Evolutionary conservation across 2,888 invertebrate species (phyloP).

Genomic region (Parnassius orleans): DNA sequence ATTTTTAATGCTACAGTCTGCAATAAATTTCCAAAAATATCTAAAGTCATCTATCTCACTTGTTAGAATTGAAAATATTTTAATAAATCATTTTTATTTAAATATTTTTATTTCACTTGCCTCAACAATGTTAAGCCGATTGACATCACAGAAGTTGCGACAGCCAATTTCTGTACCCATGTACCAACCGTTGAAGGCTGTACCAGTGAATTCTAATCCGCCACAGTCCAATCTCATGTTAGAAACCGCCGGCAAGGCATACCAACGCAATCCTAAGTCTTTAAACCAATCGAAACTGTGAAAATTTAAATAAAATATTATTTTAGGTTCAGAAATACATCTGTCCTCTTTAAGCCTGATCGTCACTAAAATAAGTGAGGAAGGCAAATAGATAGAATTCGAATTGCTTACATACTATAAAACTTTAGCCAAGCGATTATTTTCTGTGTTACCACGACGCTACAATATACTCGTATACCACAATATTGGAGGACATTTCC

Average conservation of each 20-base stretch:
- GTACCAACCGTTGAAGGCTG: slow-evolving; percentile 98
- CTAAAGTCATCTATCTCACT: too few species aligned
- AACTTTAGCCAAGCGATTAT: too few species aligned
- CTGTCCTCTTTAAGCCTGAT: too few species aligned
- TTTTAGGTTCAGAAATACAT: too few species aligned
- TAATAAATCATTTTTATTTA: too few species aligned
- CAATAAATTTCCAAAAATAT: slow-evolving; percentile 20
- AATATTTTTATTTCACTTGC: slow-evolving; percentile 47
- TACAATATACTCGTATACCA: too few species aligned
- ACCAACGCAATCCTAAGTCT: slow-evolving; percentile 93
- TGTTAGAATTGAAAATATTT: too few species aligned
- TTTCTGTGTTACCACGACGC: too few species aligned
- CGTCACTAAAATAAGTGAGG: too few species aligned
- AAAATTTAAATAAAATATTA: background rate
- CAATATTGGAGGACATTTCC: too few species aligned
- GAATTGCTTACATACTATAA: too few species aligned
- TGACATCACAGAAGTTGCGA: slow-evolving; percentile 92
- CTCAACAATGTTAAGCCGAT: slow-evolving; percentile 92
- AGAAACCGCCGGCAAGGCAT: slow-evolving; percentile 92
- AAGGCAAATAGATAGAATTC: too few species aligned
- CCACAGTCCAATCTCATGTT: slow-evolving; percentile 97
- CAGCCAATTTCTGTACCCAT: slow-evolving; percentile 98
- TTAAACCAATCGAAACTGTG: slow-evolving; percentile 93
- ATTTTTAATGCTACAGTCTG: slow-evolving; percentile 87
- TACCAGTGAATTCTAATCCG: slow-evolving; percentile 94